Conservation (phyloP, 2,797 vertebrate genomes). For the Poeciliopsis presidionis region DNA sequence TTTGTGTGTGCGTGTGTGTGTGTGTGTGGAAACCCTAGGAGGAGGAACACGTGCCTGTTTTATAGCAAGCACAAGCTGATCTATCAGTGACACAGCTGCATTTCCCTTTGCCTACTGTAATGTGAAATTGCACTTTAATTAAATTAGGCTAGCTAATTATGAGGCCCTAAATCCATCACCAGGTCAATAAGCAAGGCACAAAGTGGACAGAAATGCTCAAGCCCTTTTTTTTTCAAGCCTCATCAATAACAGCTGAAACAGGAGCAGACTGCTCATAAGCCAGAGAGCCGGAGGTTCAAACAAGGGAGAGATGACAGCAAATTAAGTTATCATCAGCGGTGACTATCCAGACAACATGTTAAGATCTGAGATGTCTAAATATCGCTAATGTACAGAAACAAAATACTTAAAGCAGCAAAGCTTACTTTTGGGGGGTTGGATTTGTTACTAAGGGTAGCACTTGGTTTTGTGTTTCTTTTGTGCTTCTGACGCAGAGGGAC, state of each 20-base stretch:
- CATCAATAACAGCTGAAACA: conserved; percentile 79
- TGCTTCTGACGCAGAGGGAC: conserved; percentile 32
- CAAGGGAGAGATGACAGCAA: conserved; percentile 72
- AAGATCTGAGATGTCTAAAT: conserved; percentile 47
- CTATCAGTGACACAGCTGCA: conserved; percentile 82
- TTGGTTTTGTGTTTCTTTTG: conserved; percentile 30
- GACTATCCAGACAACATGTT: conserved; percentile 66
- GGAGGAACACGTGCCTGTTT: conserved; percentile 77
- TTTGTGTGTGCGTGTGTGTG: neutral
- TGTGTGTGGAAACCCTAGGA: conserved; percentile 47
- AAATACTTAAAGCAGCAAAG: conserved; percentile 25
- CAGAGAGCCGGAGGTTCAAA: conserved; percentile 72
- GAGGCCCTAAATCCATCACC: conserved; percentile 85
- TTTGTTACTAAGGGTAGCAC: conserved; percentile 5
- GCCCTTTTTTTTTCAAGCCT: conserved; percentile 68
- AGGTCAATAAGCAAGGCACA: conserved; percentile 81
- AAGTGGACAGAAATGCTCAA: conserved; percentile 64
- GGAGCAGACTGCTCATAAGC: conserved; percentile 56
- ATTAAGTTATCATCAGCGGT: conserved; percentile 76
- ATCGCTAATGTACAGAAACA: conserved; percentile 34
- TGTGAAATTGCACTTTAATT: conserved; percentile 86
- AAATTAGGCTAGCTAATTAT: conserved; percentile 85
- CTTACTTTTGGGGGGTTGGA: neutral
- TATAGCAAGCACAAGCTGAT: conserved; percentile 75
- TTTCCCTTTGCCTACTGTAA: conserved; percentile 79